Evolutionary conservation across 2,113 vertebrate genomes (phyloP), one percentile per base, ranked within the genome.

Genomic region (Pseudopipra pipra): DNA sequence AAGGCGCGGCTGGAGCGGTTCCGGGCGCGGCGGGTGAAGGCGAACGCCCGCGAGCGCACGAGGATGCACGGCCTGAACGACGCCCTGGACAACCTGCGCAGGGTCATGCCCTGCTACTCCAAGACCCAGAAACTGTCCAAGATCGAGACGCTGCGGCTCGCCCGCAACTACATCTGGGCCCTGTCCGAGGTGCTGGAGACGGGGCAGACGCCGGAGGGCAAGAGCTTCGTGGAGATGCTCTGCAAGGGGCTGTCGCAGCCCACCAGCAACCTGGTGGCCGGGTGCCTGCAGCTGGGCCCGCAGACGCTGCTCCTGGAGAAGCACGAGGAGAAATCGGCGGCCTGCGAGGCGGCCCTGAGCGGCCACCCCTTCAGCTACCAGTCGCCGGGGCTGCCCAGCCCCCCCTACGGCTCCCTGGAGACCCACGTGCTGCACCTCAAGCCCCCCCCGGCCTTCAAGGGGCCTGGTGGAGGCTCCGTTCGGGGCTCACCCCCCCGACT

Each of bases 181-280:
- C 97, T 99, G 89, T 99, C 99, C 1, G 99, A 99, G 97, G 99
- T 99, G 46, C 98, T 99, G 15, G 99, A 99, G 90, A 99, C 82
- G 0, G 99, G 99, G 6, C 98, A 99, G 97, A 99, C 98, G 3
- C 97, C 98, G 0, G 99, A 99, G 96, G 99, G 98, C 54, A 98
- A 99, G 21, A 98, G 98, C 68, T 99, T 99, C 61, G 93, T 99
- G 91, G 99, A 99, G 93, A 99, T 99, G 99, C 98, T 99, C 76
- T 99, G 99, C 78, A 99, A 99, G 97, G 99, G 99, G n/a, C 98
- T 99, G 28, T 99, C 99, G 22, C 99, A 99, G 91, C 99, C 99
- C 86, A 99, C 99, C 83, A 99, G 99, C 93, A 99, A 99, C 97
- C 96, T 99, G 20, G 99, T 99, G 91, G 99, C 99, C 8, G 99